These are phyloP conservation scores for Otolemur crassicaudatus DNA, from an alignment of 2,797 vertebrate species.

Conservation along the genomic window DNA sequence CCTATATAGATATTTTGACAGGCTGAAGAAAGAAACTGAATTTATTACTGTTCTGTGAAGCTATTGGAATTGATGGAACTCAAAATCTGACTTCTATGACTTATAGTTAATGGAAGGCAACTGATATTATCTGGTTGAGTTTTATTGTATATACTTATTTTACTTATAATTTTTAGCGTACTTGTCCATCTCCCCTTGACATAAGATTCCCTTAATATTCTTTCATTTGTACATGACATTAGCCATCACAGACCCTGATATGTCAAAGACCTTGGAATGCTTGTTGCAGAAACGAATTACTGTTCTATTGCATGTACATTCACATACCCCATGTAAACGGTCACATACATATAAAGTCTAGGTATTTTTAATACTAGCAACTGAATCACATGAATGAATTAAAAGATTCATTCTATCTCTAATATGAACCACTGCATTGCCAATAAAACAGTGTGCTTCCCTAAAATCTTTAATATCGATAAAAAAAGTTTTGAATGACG, in stretches of 20 bases:
- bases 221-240: neutral
- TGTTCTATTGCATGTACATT: neutral
- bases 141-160: slow-evolving; percentile 14
- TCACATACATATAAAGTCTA: neutral
- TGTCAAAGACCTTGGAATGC: neutral
- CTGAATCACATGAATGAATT: neutral
- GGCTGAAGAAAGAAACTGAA: neutral
- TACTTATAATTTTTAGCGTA: neutral
- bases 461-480: neutral
- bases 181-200: neutral
- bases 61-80: neutral
- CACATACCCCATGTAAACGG: neutral
- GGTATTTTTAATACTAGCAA: neutral
- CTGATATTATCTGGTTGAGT: neutral
- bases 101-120: neutral
- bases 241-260: neutral
- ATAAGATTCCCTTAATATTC: neutral
- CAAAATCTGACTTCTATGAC: neutral
- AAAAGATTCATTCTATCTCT: neutral
- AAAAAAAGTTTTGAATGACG: neutral
- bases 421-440: neutral
- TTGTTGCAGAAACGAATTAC: neutral
- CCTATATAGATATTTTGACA: neutral
- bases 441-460: neutral
- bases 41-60: neutral